phyloP scores from a whole-genome alignment of 1,140 invertebrate species.

The Hormaphis cornu region DNA sequence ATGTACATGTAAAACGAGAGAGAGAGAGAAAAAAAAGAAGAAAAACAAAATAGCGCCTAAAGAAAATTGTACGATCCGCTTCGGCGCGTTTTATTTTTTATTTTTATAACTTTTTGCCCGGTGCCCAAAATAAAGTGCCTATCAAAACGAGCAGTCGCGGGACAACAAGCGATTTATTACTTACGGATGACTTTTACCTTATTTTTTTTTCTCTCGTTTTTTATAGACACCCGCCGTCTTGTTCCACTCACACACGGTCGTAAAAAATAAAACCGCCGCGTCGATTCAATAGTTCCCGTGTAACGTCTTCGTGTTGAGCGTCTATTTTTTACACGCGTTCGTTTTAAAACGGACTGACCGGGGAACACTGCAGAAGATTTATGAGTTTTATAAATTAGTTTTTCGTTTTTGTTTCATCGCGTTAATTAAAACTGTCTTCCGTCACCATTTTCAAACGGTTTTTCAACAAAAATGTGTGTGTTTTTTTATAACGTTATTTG shows the following conservation, averaged over 20 bases:
- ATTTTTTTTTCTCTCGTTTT: neutral
- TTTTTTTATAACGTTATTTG: too few relatives aligned
- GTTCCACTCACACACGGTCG: neutral
- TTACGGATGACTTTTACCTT: neutral
- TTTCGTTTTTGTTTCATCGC: neutral
- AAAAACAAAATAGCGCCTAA: neutral
- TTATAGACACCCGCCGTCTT: neutral
- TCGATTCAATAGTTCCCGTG: neutral
- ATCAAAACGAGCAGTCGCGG: neutral
- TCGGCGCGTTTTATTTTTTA: neutral
- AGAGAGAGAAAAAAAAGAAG: slow-evolving; percentile 5
- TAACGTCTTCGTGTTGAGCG: neutral
- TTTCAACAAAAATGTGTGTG: too few relatives aligned
- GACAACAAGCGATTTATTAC: slow-evolving; percentile 5
- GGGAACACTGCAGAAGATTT: neutral
- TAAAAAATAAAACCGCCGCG: neutral
- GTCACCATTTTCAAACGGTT: neutral
- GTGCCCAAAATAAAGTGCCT: slow-evolving; percentile 12
- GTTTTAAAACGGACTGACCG: neutral
- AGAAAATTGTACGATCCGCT: neutral
- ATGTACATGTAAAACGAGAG: too few relatives aligned
- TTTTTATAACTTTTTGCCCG: neutral
- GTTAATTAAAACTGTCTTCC: neutral
- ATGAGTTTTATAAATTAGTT: neutral
- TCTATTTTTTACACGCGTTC: neutral